Base-by-base conservation (phyloP, 2,888 invertebrate genomes). In the Pyrrhia umbra region DNA sequence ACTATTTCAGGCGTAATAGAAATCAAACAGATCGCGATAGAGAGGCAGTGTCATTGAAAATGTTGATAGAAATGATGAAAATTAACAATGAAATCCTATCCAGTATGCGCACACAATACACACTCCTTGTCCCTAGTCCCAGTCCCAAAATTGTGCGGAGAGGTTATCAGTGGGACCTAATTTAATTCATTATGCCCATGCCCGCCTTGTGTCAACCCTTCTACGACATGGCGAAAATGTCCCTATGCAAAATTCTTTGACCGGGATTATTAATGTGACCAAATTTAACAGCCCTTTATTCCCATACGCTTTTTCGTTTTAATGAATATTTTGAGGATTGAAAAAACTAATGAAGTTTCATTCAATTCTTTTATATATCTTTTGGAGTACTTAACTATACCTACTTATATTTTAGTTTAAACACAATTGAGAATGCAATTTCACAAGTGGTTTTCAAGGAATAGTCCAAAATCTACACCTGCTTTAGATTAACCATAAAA, bases 111-210 rank as follows among this genome's bases (percentile, higher is more conserved):
- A 20, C 42, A 13, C 55, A 62, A 62, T 64, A 30, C n/a, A 47
- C 46, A 46, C 75, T 83, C 80, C 70, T 57, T 72, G 74, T 77
- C 82, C 85, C 78, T 74, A 82, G 80, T 81, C 77, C 79, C 77
- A 76, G 75, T 69, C 73, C 84, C 84, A 88, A 91, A 89, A 90
- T 91, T 91, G 88, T 81, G 88, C 80, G 80, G 84, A 89, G 87
- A 91, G 92, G 93, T 92, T 92, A 93, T 93, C 92, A 92, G 88
- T 84, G 80, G 88, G 85, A 87, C 89, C 91, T 93, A 93, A 94
- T 93, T 93, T 93, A 94, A 93, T 94, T 94, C 92, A 94, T 94
- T 93, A 92, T 86, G 86, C 86, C 81, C 80, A 90, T 86, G 85
- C 87, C 81, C 79, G 88, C 87, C 89, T 88, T 87, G 87, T 87